Conservation (phyloP, 2,888 invertebrate genomes). For the Clanis bilineata region DNA sequence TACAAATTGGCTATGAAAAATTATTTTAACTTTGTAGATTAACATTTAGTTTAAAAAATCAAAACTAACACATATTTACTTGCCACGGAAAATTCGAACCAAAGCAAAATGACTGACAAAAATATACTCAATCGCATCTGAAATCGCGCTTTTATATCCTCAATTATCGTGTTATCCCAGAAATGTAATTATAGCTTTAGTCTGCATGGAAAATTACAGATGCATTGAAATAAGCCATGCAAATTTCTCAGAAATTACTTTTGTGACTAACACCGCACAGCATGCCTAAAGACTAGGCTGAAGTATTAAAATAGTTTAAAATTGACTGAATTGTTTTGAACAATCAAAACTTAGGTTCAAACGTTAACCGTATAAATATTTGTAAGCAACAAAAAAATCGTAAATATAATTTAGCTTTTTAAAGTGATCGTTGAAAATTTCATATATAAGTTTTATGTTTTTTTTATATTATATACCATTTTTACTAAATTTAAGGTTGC, state of each 20-base stretch:
- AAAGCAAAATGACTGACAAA: constrained; percentile 20
- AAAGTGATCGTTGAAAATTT: too few relatives aligned
- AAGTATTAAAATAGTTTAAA: background rate
- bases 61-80: constrained; percentile 12
- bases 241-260: too few relatives aligned
- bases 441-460: too few relatives aligned
- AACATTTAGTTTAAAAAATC: background rate
- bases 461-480: too few relatives aligned
- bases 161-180: too few relatives aligned
- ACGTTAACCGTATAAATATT: constrained; percentile 18
- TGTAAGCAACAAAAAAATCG: constrained; percentile 12
- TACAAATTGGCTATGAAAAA: background rate
- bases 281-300: too few relatives aligned
- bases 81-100: constrained; percentile 19
- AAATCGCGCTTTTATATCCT: too few relatives aligned
- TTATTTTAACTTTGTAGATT: background rate
- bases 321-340: background rate
- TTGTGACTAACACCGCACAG: too few relatives aligned
- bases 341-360: too few relatives aligned
- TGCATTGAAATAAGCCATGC: too few relatives aligned
- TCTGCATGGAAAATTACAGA: too few relatives aligned
- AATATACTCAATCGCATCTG: background rate
- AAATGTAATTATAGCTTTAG: too few relatives aligned
- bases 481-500: background rate
- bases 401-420: constrained; percentile 6